These are phyloP conservation scores for Lucilia cuprina DNA, from an alignment of 1,140 invertebrate species.

Conservation along the genomic window DNA sequence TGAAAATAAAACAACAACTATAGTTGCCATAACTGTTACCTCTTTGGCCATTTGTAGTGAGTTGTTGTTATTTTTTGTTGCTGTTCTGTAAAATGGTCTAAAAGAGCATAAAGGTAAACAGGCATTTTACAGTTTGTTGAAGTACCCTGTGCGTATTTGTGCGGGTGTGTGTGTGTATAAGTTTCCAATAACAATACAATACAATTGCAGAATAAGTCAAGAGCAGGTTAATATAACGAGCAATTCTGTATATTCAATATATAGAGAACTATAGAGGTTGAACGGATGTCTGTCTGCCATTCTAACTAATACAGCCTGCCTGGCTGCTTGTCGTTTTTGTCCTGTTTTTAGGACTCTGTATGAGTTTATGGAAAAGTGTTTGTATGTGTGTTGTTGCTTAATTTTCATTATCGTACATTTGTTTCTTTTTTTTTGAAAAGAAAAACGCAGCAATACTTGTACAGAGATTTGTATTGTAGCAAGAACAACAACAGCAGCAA, in stretches of 20 bases:
- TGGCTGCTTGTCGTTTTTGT: neutral
- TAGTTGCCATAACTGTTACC: neutral
- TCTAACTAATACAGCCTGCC: too few relatives aligned
- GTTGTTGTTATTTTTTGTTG: neutral
- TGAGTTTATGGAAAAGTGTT: neutral
- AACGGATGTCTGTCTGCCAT: too few relatives aligned
- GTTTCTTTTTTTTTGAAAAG: too few relatives aligned
- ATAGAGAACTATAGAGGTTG: neutral
- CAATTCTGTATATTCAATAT: neutral
- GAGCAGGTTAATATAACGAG: constrained; percentile 6
- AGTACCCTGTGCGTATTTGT: too few relatives aligned
- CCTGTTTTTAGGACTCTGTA: too few relatives aligned
- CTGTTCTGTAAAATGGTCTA: neutral
- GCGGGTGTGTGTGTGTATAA: too few relatives aligned
- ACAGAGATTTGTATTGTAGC: neutral
- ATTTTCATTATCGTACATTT: constrained; percentile 2
- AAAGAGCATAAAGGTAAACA: constrained; percentile 9
- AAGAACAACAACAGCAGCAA: neutral
- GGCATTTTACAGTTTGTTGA: neutral
- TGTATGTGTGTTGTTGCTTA: constrained; percentile 1
- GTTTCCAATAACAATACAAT: neutral
- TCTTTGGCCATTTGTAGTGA: neutral
- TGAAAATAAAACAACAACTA: neutral
- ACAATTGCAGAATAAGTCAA: neutral
- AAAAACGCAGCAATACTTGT: constrained; percentile 8